Evolutionary conservation across 2,113 vertebrate species (phyloP), one percentile per base, ranked within the genome.

Genomic region (Calidris pygmaea): DNA sequence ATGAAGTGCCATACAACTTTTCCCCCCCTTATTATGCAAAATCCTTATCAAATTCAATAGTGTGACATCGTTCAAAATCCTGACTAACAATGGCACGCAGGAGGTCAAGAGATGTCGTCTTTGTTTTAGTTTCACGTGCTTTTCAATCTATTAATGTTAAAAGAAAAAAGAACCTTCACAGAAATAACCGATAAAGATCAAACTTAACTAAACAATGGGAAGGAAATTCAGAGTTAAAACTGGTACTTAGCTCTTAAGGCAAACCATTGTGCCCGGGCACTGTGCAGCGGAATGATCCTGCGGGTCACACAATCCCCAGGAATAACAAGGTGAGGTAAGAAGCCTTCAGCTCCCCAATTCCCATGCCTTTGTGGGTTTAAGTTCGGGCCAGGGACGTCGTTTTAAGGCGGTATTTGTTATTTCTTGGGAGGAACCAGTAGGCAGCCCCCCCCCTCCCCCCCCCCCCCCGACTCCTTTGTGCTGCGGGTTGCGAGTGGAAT

Each of bases 151-250:
- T 35, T 92, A 86, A 47, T 3, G 71, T 32, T 26, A 35, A 59
- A 73, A 84, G 56, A 70, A 65, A 35, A 83, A 91, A 92, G 60
- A 88, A 76, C 75, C 87, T 80, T n/a, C 53, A n/a, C 68, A 75
- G 85, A 97, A 96, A 95, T 56, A 93, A 79, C 70, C 20, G 94
- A 97, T 96, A 97, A 96, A 87, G 89, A 97, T 97, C 94, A 95
- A 87, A 83, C 60, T 79, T 65, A 26, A 32, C 56, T 2, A 15
- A 92, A 97, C 96, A 97, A 97, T 92, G 70, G 73, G 83, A 85
- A 96, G 93, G 95, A 96, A 96, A 97, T 97, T 91, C 95, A 50
- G 82, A 94, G 73, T 92, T 93, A 63, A 85, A 81, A 27, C 75
- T 39, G 89, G 90, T 47, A 50, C 67, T 95, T 29, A 60, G 90